A percentile compares a stretch with the other conserved stretches of the same genome.
Conservation (phyloP, 2,888 invertebrate genomes). For the Cartodere bifasciata region DNA sequence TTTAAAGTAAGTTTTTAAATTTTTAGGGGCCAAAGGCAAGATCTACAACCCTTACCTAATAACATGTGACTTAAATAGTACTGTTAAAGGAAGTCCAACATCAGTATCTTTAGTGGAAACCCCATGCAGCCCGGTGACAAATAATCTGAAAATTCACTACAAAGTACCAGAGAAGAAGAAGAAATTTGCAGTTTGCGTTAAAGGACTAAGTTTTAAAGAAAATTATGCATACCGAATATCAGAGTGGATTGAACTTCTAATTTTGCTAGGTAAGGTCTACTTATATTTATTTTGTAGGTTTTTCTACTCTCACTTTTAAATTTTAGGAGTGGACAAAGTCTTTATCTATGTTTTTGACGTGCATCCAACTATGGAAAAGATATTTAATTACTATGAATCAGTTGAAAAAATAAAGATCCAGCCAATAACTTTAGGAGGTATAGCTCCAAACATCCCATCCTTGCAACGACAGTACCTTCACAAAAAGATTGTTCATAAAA, state of each 20-base stretch:
- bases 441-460: conserved; percentile 70
- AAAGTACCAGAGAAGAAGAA: conserved; percentile 53
- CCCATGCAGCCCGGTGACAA: conserved; percentile 67
- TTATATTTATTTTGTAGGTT: conserved; percentile 1
- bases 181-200: conserved; percentile 79
- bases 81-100: too few relatives aligned
- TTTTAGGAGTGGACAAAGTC: conserved; percentile 76
- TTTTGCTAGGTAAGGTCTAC: conserved; percentile 48
- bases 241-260: conserved; percentile 82
- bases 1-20: too few relatives aligned
- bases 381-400: conserved; percentile 35
- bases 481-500: conserved; percentile 74
- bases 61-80: too few relatives aligned
- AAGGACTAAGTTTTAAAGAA: conserved; percentile 78
- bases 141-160: conserved; percentile 64
- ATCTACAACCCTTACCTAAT: too few relatives aligned
- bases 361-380: conserved; percentile 76
- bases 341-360: conserved; percentile 76
- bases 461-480: conserved; percentile 73
- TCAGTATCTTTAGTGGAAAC: conserved; percentile 71
- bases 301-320: conserved; percentile 1
- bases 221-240: conserved; percentile 71
- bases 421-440: conserved; percentile 77
- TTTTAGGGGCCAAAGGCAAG: too few relatives aligned
- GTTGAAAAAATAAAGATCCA: conserved; percentile 45